Conservation (phyloP, 2,888 invertebrate genomes). For the Brenthis ino region DNA sequence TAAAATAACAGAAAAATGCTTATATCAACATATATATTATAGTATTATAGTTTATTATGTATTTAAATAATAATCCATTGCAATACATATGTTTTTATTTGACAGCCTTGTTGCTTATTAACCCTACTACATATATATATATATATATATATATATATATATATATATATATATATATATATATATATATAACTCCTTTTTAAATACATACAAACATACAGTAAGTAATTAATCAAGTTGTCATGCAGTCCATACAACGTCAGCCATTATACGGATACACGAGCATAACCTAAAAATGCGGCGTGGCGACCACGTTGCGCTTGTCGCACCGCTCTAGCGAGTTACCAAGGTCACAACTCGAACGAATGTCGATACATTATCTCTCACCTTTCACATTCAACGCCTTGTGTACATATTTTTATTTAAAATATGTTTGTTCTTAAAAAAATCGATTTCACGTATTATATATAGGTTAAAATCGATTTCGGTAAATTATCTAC, state of each 20-base stretch:
- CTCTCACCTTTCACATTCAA: constrained; percentile 24
- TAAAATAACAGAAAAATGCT: too few relatives aligned
- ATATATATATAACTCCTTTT: too few relatives aligned
- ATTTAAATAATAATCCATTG: too few relatives aligned
- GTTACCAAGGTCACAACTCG: constrained; percentile 26
- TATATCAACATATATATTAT: too few relatives aligned
- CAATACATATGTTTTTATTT: too few relatives aligned
- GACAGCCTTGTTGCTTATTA: too few relatives aligned
- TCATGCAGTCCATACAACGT: neutral
- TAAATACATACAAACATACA: too few relatives aligned
- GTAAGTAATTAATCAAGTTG: neutral
- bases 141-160: too few relatives aligned
- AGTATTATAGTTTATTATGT: too few relatives aligned
- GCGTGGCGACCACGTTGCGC: constrained; percentile 63
- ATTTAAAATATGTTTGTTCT: neutral
- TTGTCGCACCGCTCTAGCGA: constrained; percentile 12
- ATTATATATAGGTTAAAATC: neutral
- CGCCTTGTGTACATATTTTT: neutral
- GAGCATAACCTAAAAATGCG: constrained; percentile 64
- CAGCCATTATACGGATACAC: neutral
- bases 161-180: too few relatives aligned
- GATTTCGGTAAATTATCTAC: neutral
- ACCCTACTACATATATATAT: too few relatives aligned
- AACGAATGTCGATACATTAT: constrained; percentile 17
- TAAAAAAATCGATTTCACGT: neutral